These are phyloP conservation scores for Aphidius gifuensis DNA, from an alignment of 1,140 invertebrate genomes.

Conservation along the genomic window DNA sequence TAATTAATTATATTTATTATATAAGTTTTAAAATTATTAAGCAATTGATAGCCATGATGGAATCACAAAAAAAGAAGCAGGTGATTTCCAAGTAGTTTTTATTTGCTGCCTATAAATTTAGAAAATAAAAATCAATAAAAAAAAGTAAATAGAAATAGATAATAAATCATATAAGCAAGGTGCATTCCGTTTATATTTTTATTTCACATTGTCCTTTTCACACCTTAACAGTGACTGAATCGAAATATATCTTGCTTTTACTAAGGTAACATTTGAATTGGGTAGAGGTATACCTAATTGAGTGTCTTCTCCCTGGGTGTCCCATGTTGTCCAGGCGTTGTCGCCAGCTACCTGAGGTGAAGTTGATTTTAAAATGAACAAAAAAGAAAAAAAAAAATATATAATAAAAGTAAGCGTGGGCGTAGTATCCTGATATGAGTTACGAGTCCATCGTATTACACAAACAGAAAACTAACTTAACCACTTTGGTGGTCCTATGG, in stretches of 20 bases:
- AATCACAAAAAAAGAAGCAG: neutral
- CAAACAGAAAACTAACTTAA: conserved; percentile 16
- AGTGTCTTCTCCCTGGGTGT: conserved; percentile 56
- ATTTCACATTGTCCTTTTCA: conserved; percentile 15
- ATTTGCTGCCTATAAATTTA: neutral
- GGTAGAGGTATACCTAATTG: conserved; percentile 45
- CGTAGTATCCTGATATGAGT: conserved; percentile 55
- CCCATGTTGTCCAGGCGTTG: conserved; percentile 51
- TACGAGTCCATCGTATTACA: conserved; percentile 55
- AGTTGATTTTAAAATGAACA: no score
- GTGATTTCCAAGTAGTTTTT: neutral
- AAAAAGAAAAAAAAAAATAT: neutral
- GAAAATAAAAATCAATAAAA: neutral
- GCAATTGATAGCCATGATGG: no score
- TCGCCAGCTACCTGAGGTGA: conserved; percentile 50
- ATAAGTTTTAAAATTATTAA: no score
- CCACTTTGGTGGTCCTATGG: conserved; percentile 47
- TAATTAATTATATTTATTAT: no score
- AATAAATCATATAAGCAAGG: conserved; percentile 3
- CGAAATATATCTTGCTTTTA: conserved; percentile 11
- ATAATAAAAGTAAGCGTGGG: conserved; percentile 18
- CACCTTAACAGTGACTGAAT: conserved; percentile 3
- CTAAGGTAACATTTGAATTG: neutral
- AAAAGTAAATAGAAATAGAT: conserved; percentile 1
- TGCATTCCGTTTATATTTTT: neutral